phyloP scores from a whole-genome alignment of 2,888 invertebrate species.

The Tanypteryx hageni region DNA sequence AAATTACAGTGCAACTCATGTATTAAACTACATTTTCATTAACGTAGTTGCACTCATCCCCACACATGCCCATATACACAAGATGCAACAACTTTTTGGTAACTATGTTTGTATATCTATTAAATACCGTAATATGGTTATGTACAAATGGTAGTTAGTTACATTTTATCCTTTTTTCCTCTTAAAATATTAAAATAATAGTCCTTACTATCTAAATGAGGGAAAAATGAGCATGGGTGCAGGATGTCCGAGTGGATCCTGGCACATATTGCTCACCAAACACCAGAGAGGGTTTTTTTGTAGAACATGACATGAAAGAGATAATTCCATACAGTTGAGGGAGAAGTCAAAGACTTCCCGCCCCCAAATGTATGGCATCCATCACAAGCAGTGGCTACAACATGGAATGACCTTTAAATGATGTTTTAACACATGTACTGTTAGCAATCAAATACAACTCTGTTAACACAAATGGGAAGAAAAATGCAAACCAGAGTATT shows the following conservation, averaged over 20 bases:
- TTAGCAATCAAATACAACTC: neutral
- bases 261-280: slow-evolving; percentile 48
- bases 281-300: slow-evolving; percentile 50
- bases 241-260: slow-evolving; percentile 9
- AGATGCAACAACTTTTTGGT: slow-evolving; percentile 62
- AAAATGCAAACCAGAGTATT: slow-evolving; percentile 23
- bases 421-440: slow-evolving; percentile 23
- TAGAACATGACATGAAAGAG: slow-evolving; percentile 63
- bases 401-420: slow-evolving; percentile 58
- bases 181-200: slow-evolving; percentile 64
- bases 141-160: slow-evolving; percentile 59
- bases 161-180: slow-evolving; percentile 54
- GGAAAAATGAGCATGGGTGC: slow-evolving; percentile 31
- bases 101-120: slow-evolving; percentile 53
- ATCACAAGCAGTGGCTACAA: slow-evolving; percentile 59
- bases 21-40: slow-evolving; percentile 62
- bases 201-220: slow-evolving; percentile 45
- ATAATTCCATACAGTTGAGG: slow-evolving; percentile 34
- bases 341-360: slow-evolving; percentile 33
- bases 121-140: slow-evolving; percentile 54
- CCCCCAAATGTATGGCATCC: slow-evolving; percentile 23
- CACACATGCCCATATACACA: slow-evolving; percentile 62
- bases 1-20: slow-evolving; percentile 62
- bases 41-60: slow-evolving; percentile 59
- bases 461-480: slow-evolving; percentile 16